Evolutionary conservation across 2,797 vertebrate genomes (phyloP).

Genomic region (Ammospiza maritima): DNA sequence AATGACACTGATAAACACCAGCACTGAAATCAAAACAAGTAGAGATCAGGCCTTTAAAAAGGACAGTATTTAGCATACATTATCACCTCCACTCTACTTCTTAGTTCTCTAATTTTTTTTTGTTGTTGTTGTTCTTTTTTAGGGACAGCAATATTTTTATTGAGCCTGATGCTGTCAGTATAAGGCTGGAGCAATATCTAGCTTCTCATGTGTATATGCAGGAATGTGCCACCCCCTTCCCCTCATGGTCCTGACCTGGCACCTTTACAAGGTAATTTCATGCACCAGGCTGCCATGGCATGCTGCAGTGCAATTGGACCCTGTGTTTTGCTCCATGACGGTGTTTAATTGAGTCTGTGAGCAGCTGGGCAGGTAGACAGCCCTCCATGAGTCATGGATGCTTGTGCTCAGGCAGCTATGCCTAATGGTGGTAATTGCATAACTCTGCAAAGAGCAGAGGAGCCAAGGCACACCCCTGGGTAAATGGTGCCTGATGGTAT

Average conservation of each 20-base stretch:
- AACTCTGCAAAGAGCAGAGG: not conserved
- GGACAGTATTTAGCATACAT: not conserved
- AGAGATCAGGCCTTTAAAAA: not conserved
- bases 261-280: not conserved
- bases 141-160: not conserved
- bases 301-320: not conserved
- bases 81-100: not conserved
- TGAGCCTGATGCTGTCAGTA: not conserved
- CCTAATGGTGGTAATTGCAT: constrained; percentile 31
- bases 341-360: not conserved
- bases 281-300: not conserved
- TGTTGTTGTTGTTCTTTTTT: not conserved
- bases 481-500: constrained; percentile 8
- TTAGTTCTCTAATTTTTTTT: not conserved
- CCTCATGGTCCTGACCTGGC: not conserved
- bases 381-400: not conserved
- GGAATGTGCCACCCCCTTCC: not conserved
- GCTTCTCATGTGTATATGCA: fast-evolving
- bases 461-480: constrained; percentile 26
- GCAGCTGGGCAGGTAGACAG: not conserved
- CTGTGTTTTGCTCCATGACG: not conserved
- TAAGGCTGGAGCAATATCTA: not conserved
- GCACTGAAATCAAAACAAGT: not conserved
- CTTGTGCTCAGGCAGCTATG: not conserved
- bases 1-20: not conserved